phyloP scores from a whole-genome alignment of 2,797 vertebrate genomes.

The Iguana delicatissima region DNA sequence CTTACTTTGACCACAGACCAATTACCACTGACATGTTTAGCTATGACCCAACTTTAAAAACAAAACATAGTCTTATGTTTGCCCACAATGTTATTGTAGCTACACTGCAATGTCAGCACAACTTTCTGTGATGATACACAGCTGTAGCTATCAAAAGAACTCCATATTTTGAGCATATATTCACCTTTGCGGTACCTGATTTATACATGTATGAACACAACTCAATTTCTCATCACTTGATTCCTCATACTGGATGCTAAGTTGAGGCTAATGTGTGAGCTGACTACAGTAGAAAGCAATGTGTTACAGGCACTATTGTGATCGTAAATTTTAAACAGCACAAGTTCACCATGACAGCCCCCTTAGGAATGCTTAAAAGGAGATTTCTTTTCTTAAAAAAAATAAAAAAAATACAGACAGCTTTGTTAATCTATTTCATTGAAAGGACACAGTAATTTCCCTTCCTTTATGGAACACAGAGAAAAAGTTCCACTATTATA shows the following conservation, averaged over 20 bases:
- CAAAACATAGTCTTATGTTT: too few relatives aligned
- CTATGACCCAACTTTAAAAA: background rate
- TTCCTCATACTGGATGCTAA: background rate
- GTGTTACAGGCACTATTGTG: background rate
- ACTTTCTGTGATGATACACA: background rate
- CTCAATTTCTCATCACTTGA: background rate
- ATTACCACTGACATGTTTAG: too few relatives aligned
- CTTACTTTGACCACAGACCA: background rate
- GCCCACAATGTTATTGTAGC: background rate
- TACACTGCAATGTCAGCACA: background rate
- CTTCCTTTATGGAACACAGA: background rate
- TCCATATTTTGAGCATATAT: background rate
- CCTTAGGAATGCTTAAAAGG: background rate
- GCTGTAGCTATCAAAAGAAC: background rate
- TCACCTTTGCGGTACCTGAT: background rate
- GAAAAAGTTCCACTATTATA: background rate
- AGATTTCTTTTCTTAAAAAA: background rate
- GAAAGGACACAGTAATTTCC: background rate
- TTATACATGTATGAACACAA: slow-evolving; percentile 26
- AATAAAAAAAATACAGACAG: background rate
- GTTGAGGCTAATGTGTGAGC: background rate
- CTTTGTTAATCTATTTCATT: background rate
- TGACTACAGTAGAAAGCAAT: background rate
- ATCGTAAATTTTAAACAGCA: background rate
- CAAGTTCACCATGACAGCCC: background rate